Base-by-base conservation (phyloP, 2,797 vertebrate genomes). In the Stomatorhinus walkeri region DNA sequence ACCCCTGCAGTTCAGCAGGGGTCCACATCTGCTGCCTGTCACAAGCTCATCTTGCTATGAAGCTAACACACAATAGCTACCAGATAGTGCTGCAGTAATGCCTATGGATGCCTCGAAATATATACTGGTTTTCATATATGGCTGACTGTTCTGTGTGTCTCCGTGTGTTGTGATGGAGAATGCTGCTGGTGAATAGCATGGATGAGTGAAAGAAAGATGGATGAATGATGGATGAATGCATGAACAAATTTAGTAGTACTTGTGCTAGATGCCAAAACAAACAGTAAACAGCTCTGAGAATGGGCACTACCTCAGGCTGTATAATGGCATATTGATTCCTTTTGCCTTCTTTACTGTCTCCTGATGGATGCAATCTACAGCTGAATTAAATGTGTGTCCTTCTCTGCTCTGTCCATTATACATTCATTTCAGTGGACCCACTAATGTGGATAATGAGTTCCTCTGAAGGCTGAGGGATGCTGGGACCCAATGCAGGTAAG, bases 11-110 rank as follows among this genome's bases (percentile, higher is more conserved):
- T 95, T 94, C 92, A 95, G 95, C 94, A 95, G 91, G 90, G 91
- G 89, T 90, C 90, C 92, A 92, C 94, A 95, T 95, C 94, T 95
- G 94, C 91, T 94, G 91, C 86, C 92, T 93, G 93, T 95, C 95
- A 93, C 89, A 89, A 89, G 88, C 91, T 92, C 93, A 93, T 93
- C 91, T 90, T 91, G 84, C 85, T 7, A 91, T 91, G 86, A 91
- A 81, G 51, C 56, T 32, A 22, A 79, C 12, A 12, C 43, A 49
- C 83, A 46, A 84, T 19, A 79, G 46, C 48, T 68, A 48, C 59
- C 79, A 64, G 56, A 19, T n/a, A n/a, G 10, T 43, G 76, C 86
- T n/a, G n/a, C 32, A n/a, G 40, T 81, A 64, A 87, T 85, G 54
- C 28, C 54, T 9, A 28, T 51, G 28, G 7, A 28, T 1, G 8